A percentile compares a stretch with the other conserved stretches of the same genome.
These are phyloP conservation scores for Ctenosaura bakeri DNA, from an alignment of 2,797 vertebrate species.

Conservation along the genomic window DNA sequence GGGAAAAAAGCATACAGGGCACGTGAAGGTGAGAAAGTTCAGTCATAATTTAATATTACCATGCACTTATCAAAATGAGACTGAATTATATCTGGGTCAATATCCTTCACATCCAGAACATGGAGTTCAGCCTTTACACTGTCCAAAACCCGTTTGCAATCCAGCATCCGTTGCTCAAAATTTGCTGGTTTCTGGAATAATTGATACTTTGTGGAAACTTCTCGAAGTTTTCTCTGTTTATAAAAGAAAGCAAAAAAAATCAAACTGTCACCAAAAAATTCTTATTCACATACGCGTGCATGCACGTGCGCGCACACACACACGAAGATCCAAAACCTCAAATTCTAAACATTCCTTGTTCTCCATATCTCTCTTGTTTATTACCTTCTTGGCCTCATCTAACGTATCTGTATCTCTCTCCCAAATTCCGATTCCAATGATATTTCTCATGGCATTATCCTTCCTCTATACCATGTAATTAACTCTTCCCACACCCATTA, in stretches of 20 bases:
- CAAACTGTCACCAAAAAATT: neutral
- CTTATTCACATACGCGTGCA: neutral
- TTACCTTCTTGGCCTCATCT: neutral
- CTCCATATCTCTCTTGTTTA: neutral
- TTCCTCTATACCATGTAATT: neutral
- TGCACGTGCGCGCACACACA: neutral
- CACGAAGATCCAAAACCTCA: neutral
- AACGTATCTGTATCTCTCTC: neutral
- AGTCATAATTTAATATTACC: slow-evolving; percentile 79
- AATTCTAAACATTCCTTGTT: neutral
- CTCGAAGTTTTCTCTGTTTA: slow-evolving; percentile 92
- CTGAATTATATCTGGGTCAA: slow-evolving; percentile 92
- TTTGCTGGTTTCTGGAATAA: slow-evolving; percentile 99
- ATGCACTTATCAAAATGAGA: slow-evolving; percentile 91
- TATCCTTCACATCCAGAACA: slow-evolving; percentile 88
- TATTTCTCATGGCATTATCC: neutral
- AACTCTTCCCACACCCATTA: no score
- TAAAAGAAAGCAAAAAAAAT: slow-evolving; percentile 38
- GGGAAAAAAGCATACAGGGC: neutral
- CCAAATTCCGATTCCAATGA: neutral
- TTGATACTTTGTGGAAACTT: slow-evolving; percentile 96
- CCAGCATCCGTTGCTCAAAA: slow-evolving; percentile 98
- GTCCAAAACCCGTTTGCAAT: slow-evolving; percentile 93
- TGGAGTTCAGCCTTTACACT: slow-evolving; percentile 91
- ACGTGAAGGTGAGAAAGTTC: neutral